Evolutionary conservation across 2,113 vertebrate species (phyloP).

Genomic region (Dendropsophus ebraccatus): DNA sequence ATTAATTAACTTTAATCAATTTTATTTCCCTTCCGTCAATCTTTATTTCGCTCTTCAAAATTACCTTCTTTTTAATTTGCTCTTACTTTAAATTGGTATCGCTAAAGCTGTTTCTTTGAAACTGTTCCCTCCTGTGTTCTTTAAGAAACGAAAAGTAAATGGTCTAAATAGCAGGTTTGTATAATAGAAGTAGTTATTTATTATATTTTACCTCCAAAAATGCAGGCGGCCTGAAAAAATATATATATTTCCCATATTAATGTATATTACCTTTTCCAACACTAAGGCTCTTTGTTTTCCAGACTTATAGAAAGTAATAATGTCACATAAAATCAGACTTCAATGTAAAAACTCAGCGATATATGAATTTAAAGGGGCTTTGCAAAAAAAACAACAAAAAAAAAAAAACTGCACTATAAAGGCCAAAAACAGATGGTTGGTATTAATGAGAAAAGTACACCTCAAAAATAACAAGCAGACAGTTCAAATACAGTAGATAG

Average conservation of each 20-base stretch:
- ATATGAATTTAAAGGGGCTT: not conserved
- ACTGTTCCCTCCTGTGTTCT: not conserved
- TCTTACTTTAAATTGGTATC: not conserved
- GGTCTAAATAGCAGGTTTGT: not conserved
- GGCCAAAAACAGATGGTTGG: conserved; percentile 8
- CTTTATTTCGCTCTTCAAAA: not conserved
- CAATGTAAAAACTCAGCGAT: not conserved
- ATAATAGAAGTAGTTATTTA: not conserved
- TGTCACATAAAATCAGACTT: not conserved
- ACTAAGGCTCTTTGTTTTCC: not conserved
- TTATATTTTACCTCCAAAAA: not conserved
- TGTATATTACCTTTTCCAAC: not conserved
- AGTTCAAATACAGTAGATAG: not conserved
- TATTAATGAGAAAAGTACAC: conserved; percentile 24
- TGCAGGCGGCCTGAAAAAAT: not conserved
- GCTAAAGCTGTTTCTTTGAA: not conserved
- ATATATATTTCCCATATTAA: not conserved
- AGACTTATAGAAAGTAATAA: not conserved
- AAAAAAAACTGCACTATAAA: not conserved
- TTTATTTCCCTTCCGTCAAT: not conserved
- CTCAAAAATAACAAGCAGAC: conserved; percentile 14
- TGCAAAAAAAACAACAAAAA: not conserved
- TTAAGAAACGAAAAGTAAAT: conserved; percentile 12
- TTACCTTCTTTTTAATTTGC: not conserved
- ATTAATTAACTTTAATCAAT: not conserved